A percentile compares a stretch with the other conserved stretches of the same genome.
Conservation (phyloP, 2,113 vertebrate genomes). For the Heloderma charlesbogerti region DNA sequence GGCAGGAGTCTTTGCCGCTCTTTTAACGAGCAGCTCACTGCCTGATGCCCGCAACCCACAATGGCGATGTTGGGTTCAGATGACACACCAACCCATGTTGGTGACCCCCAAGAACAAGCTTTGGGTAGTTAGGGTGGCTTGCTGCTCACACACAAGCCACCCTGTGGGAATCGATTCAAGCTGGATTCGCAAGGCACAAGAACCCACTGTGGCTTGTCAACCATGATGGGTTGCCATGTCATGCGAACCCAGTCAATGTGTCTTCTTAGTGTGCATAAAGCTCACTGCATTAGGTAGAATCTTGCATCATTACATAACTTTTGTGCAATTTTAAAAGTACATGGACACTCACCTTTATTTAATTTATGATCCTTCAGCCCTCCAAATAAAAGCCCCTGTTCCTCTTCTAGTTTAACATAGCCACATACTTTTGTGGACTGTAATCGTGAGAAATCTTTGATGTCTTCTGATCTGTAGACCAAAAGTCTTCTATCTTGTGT, state of each 20-base stretch:
- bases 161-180: too few relatives aligned
- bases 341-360: constrained; percentile 60
- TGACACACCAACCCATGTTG: too few relatives aligned
- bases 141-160: too few relatives aligned
- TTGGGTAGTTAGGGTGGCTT: too few relatives aligned
- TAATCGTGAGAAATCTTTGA: constrained; percentile 91
- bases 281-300: not conserved
- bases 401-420: constrained; percentile 81
- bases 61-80: too few relatives aligned
- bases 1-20: too few relatives aligned
- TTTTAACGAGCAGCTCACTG: too few relatives aligned
- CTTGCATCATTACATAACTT: not conserved
- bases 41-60: too few relatives aligned
- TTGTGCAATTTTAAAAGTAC: not conserved
- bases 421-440: constrained; percentile 94
- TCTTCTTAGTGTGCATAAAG: not conserved
- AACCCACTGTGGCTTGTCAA: too few relatives aligned
- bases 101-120: too few relatives aligned
- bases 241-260: not conserved
- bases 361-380: constrained; percentile 60
- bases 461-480: constrained; percentile 94
- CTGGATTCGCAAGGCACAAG: too few relatives aligned
- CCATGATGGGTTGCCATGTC: too few relatives aligned
- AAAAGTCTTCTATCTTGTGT: constrained; percentile 85
- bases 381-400: constrained; percentile 79